These are phyloP conservation scores for Melanotaenia nigrans DNA, from an alignment of 2,797 vertebrate genomes.

Conservation along the genomic window DNA sequence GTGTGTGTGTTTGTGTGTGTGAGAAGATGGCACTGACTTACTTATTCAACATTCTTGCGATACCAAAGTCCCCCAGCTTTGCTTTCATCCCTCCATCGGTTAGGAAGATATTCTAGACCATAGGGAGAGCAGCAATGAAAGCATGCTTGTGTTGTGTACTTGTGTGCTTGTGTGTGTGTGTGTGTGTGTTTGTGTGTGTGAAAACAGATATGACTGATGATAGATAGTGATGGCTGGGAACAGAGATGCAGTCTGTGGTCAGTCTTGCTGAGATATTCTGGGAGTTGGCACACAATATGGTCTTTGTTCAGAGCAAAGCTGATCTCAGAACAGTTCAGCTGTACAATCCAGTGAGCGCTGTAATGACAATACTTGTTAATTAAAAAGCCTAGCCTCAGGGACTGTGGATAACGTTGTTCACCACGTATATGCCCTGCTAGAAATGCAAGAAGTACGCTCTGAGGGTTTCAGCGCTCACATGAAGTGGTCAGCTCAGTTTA, in stretches of 20 bases:
- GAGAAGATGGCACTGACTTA: constrained; percentile 71
- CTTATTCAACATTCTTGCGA: constrained; percentile 91
- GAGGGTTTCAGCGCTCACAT: neutral
- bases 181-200: constrained; percentile 26
- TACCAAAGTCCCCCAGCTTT: constrained; percentile 96
- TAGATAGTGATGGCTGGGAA: constrained; percentile 31
- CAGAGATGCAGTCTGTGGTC: constrained; percentile 33
- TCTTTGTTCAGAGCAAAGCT: constrained; percentile 48
- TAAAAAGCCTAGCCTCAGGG: constrained; percentile 14
- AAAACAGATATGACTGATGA: constrained; percentile 46
- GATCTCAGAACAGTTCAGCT: constrained; percentile 17
- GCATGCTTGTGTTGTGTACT: constrained; percentile 27
- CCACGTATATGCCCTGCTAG: neutral
- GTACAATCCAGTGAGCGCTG: constrained; percentile 13
- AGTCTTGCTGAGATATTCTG: constrained; percentile 36
- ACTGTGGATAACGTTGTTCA: constrained; percentile 4
- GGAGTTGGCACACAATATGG: constrained; percentile 38
- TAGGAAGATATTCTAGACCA: constrained; percentile 92
- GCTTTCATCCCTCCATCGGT: constrained; percentile 84
- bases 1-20: constrained; percentile 16
- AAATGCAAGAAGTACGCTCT: neutral
- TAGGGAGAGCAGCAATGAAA: constrained; percentile 40
- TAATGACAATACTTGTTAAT: constrained; percentile 14
- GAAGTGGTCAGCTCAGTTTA: neutral
- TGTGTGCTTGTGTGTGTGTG: constrained; percentile 15